Base-by-base conservation (phyloP, 2,888 invertebrate genomes). In the Pachydiplax longipennis region DNA sequence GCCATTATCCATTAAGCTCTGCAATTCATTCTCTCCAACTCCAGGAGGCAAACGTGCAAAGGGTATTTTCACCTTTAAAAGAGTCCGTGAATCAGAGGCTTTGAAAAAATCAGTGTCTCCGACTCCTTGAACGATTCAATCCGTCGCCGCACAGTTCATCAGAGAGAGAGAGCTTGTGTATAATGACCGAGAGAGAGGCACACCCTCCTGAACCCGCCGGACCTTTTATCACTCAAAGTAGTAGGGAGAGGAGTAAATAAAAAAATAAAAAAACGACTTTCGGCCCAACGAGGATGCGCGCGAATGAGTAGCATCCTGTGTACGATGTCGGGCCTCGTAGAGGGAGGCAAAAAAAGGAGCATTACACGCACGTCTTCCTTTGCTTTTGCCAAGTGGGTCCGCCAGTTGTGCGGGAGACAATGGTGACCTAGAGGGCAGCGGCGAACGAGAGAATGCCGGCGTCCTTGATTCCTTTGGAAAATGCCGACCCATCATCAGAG, bases 221-320 rank as follows among this genome's bases (percentile, higher is more conserved):
- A n/a, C n/a, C 65, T n/a, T 3, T 65, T n/a, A 65, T n/a, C 65
- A 65, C n/a, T n/a, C 65, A 65, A 65, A 65, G 65, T n/a, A n/a
- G n/a, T 10, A 2, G 65, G 65, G 65, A 65, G 65, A n/a, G n/a
- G n/a, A n/a, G n/a, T n/a, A n/a, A n/a, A n/a, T n/a, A n/a, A n/a
- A n/a, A 8, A 65, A 65, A 65, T 65, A 65, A 65, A 65, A 61
- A 65, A 65, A 65, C n/a, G 22, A 65, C 65, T 65, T 65, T 65
- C 65, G 58, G 44, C 83, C 53, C 61, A 87, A 87, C 87, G 61
- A 87, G 87, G 87, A 87, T 87, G 87, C 87, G 83, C 83, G 87
- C 87, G 87, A 87, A 87, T 87, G 58, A 87, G 61, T 61, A 58
- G 87, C 87, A 87, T 87, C 87, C 87, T 87, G 87, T 87, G 61